A percentile compares a stretch with the other conserved stretches of the same genome.
Evolutionary conservation across 2,797 vertebrate genomes (phyloP).

Genomic region (Uromys caudimaculatus): DNA sequence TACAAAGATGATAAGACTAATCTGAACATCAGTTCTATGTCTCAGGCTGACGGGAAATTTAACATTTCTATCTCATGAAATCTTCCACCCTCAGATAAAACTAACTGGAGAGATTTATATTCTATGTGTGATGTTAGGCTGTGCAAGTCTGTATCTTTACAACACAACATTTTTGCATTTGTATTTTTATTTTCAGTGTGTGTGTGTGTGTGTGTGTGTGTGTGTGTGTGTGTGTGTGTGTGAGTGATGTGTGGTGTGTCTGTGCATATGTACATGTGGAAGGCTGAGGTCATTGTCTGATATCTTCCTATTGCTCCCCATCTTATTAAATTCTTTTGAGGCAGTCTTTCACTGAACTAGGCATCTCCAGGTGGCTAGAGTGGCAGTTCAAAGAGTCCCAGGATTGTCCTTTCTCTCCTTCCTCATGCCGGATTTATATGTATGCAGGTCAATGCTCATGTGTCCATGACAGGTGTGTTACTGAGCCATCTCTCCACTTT

Average conservation of each 20-base stretch:
- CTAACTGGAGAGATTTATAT: not conserved
- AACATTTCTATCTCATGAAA: not conserved
- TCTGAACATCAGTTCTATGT: not conserved
- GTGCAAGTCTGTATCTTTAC: not conserved
- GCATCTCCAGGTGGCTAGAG: not conserved
- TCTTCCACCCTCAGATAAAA: not conserved
- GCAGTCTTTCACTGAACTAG: not conserved
- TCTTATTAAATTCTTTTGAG: not conserved
- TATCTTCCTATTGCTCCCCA: not conserved
- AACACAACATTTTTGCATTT: not conserved
- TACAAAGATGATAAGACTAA: not conserved
- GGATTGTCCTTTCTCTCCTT: not conserved
- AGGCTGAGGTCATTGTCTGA: not conserved
- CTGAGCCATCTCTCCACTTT: not conserved
- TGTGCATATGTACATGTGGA: not conserved
- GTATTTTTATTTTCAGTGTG: not conserved
- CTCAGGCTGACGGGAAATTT: not conserved
- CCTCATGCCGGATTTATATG: not conserved
- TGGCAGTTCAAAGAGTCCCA: not conserved
- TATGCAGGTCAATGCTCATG: not conserved
- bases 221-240: not conserved
- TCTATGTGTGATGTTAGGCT: not conserved
- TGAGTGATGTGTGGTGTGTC: too few species aligned
- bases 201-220: not conserved
- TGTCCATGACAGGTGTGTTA: not conserved